These are phyloP conservation scores for Orientallactaga sibirica DNA, from an alignment of 2,797 vertebrate species.

Conservation along the genomic window DNA sequence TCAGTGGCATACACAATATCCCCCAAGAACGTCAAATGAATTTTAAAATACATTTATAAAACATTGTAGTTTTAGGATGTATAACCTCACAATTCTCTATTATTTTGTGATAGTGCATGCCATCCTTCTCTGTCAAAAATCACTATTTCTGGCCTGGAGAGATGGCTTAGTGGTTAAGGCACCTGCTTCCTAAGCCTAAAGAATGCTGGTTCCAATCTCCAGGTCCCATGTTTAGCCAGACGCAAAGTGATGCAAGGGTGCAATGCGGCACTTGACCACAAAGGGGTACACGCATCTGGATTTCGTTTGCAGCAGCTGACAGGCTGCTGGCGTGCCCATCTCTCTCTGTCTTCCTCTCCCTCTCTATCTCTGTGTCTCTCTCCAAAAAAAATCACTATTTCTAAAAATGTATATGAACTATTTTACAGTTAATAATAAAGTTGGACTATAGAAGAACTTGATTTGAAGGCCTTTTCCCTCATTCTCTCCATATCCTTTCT, in stretches of 20 bases:
- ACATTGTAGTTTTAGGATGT: background rate
- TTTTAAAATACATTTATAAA: background rate
- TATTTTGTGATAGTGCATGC: background rate
- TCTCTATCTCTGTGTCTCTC: no score
- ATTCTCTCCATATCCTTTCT: background rate
- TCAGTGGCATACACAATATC: background rate
- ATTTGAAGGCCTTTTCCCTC: background rate
- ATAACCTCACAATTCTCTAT: background rate
- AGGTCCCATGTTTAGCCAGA: no score
- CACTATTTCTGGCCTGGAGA: background rate
- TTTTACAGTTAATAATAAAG: conserved; percentile 36
- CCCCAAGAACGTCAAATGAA: background rate
- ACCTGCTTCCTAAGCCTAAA: no score
- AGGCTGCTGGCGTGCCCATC: no score
- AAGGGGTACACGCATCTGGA: no score
- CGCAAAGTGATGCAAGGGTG: no score
- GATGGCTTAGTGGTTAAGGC: no score
- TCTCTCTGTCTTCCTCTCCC: no score
- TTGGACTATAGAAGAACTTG: background rate
- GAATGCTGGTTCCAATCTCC: no score
- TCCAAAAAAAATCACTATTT: background rate
- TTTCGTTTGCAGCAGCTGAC: no score
- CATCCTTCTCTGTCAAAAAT: background rate
- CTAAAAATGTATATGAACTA: background rate
- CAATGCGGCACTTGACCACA: no score